Evolutionary conservation across 1,140 invertebrate species (phyloP).

Genomic region (Diprion similis): DNA sequence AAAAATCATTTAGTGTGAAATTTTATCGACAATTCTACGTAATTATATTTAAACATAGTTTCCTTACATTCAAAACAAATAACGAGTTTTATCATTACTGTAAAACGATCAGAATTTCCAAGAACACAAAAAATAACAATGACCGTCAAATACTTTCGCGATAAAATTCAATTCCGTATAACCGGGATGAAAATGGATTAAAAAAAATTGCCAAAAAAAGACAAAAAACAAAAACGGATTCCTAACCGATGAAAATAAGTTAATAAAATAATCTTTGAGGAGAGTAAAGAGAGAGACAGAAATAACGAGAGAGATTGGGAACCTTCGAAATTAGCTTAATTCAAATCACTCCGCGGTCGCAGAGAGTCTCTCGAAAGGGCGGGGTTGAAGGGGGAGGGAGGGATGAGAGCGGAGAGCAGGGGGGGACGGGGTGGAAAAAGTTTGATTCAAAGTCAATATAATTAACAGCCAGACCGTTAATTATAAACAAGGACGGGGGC

Average conservation of each 20-base stretch:
- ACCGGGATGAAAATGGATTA: not conserved
- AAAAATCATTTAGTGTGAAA: no score
- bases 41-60: no score
- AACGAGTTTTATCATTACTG: no score
- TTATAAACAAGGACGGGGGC: not conserved
- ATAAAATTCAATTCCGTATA: no score
- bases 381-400: slow-evolving; percentile 10
- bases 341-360: slow-evolving; percentile 12
- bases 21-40: no score
- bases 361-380: not conserved
- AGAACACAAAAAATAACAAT: no score
- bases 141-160: no score
- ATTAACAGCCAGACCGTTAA: not conserved
- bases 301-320: not conserved
- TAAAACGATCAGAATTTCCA: no score
- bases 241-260: not conserved
- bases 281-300: not conserved
- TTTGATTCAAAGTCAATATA: slow-evolving; percentile 12
- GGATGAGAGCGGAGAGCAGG: slow-evolving; percentile 8
- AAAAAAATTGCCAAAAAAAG: not conserved
- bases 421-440: slow-evolving; percentile 5
- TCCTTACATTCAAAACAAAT: no score
- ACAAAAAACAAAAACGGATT: no score
- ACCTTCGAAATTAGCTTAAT: not conserved
- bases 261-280: not conserved